Base-by-base conservation (phyloP, 64 coral and sea anemone species). In the Stichodactyla helianthus region DNA sequence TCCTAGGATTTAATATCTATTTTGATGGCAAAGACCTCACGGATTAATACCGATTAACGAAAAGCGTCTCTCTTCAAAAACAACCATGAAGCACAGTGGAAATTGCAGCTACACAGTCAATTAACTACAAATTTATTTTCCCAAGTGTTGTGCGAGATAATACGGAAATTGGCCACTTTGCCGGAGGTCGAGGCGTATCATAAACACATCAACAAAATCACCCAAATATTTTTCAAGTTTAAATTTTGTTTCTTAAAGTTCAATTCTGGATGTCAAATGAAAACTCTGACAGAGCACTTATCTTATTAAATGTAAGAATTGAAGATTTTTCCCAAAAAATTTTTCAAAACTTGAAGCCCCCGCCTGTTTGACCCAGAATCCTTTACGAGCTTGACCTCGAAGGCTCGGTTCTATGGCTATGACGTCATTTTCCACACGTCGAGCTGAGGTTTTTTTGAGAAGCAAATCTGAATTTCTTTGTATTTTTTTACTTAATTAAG, bases 341-440 rank as follows among this genome's bases (percentile, higher is more conserved):
- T 65, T 19, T 65, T 3, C 20, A 65, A 4, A 22, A n/a, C 6
- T 13, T n/a, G 5, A 20, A 6, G 62, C 0, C 20, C 62, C 0
- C 62, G 8, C 62, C 62, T 65, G 2, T 54, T 81, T 28, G 12
- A 81, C 50, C 68, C 78, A 81, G 52, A 54, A 81, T 53, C 9
- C 78, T 81, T 11, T 81, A 28, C 78, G 52, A 51, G 52, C 19
- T n/a, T 6, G 17, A 9, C 50, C 78, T 54, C 4, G 78, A 81
- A 60, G 59, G 83, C 83, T 15, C 61, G 83, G 83, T 63, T 51
- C n/a, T 59, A 8, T 52, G 15, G 6, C 6, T 19, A 31, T 84
- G 83, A 84, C 83, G 83, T 84, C 83, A 63, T 84, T 84, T 59
- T 84, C 0, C 54, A 57, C 83, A 84, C 83, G 83, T 84, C 44